Evolutionary conservation across 2,797 vertebrate genomes (phyloP), one percentile per base, ranked within the genome.

Genomic region (Babyrousa celebensis): DNA sequence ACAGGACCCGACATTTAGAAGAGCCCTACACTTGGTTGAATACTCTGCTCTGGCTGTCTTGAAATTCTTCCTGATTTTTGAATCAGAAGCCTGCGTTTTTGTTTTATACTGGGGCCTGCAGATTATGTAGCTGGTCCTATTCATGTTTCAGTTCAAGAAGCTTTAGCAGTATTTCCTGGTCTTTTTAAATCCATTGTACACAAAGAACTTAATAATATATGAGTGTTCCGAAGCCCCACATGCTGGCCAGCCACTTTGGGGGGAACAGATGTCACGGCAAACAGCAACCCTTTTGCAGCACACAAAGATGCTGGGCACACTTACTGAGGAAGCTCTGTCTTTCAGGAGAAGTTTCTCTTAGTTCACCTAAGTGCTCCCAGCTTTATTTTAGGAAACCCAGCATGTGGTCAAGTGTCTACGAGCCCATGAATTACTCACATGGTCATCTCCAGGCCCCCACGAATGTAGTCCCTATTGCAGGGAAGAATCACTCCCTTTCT

Each of bases 121-220:
- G 25, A 65, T 27, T 68, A 43, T 20, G 0, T 54, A 87, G 20
- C 40, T 58, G 12, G 1, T 74, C 58, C 48, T 60, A 21, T 54
- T 86, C 48, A 89, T 62, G 17, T 94, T 92, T 83, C 32, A 65
- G 27, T 56, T 80, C 40, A 15, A 71, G 75, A 94, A 74, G 32
- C 54, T 79, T 83, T 72, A 70, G n/a, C 25, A 18, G 25, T 74
- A 6, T 52, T 89, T 89, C 54, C 82, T 48, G 54, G 16, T 23
- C 48, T 70, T 32, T 80, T 84, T 43, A 36, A 54, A 84, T 20
- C 58, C 21, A 29, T 5, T 9, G 54, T 27, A n/a, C 18, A 48
- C 36, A 60, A 88, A 74, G 84, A 65, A 60, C 12, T 9, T 48
- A 18, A 25, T 25, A 52, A 86, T 23, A 6, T 21, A 54, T 54